Evolutionary conservation across 2,888 invertebrate genomes (phyloP), one percentile per base, ranked within the genome.

Genomic region (Malacosoma neustria): DNA sequence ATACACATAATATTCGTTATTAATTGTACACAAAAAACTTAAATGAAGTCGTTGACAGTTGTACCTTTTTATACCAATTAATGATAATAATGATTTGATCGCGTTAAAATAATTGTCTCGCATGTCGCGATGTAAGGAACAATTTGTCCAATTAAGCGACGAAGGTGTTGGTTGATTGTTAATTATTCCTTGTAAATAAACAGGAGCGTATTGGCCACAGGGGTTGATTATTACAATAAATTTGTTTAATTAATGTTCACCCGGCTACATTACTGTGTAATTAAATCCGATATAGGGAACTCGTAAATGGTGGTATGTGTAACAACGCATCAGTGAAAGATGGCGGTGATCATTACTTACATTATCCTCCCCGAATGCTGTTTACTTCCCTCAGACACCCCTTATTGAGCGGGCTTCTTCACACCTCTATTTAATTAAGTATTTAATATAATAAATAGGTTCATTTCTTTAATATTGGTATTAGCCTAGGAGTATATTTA

Each of bases 271-370:
- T 69, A 56, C 51, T 54, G 56, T 61, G 64, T 79, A 74, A 79
- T 79, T 76, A 73, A 77, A 71, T 52, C 50, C 46, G 46, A 42
- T 34, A 41, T 43, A 40, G 57, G 65, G 67, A 60, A 59, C 50
- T 48, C 49, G 48, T 62, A 49, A 61, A 65, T 57, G 64, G 71
- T 63, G 62, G 59, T 47, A 62, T 57, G 64, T 63, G 65, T 66
- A 64, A 67, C 61, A 59, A 54, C 49, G 55, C 48, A 52, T 55
- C 61, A 49, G 68, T 73, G 75, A 79, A 61, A 58, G 68, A 80
- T 77, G 72, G 60, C 54, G 57, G 67, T 60, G 74, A 79, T 77
- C 75, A 82, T 77, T 74, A 64, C 75, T 66, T 66, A 66, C 72
- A 75, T 80, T 77, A 73, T 66, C 69, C 67, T 46, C 60, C 54